Conservation (phyloP, 92 coral and sea anemone species). For the Metridium senile region DNA sequence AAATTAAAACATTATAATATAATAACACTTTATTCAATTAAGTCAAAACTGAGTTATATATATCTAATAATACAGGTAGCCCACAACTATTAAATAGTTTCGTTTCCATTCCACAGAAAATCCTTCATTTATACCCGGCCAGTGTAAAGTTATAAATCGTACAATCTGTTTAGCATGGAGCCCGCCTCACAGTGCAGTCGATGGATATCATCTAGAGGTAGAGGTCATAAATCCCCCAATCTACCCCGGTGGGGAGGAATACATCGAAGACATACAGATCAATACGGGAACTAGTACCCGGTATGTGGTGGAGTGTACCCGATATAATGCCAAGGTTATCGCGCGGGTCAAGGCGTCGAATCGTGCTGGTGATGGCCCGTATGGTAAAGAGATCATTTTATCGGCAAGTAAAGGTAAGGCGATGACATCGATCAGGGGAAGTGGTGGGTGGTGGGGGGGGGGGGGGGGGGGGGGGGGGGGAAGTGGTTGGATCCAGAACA, state of each 20-base stretch:
- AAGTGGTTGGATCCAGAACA: no score
- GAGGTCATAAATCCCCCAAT: constrained; percentile 53
- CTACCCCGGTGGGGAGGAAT: constrained; percentile 52
- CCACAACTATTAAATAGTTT: not conserved
- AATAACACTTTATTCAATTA: no score
- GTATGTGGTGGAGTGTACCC: constrained; percentile 68
- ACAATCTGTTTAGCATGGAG: constrained; percentile 64
- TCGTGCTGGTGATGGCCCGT: constrained; percentile 88
- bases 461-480: no score
- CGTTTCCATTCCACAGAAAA: not conserved
- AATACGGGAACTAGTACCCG: constrained; percentile 63
- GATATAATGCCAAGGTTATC: constrained; percentile 58
- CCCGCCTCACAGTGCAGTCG: constrained; percentile 83
- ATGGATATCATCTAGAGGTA: constrained; percentile 65
- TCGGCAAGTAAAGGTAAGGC: constrained; percentile 63
- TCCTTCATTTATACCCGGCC: constrained; percentile 57
- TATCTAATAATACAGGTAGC: not conserved
- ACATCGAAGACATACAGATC: constrained; percentile 50
- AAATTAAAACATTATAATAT: not conserved
- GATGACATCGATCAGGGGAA: not conserved
- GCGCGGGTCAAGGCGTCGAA: constrained; percentile 88
- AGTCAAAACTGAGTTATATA: no score
- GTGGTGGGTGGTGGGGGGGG: not conserved
- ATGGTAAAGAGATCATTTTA: constrained; percentile 53
- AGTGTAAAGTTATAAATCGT: constrained; percentile 73